phyloP scores from a whole-genome alignment of 2,888 invertebrate genomes.

The Automeris io region DNA sequence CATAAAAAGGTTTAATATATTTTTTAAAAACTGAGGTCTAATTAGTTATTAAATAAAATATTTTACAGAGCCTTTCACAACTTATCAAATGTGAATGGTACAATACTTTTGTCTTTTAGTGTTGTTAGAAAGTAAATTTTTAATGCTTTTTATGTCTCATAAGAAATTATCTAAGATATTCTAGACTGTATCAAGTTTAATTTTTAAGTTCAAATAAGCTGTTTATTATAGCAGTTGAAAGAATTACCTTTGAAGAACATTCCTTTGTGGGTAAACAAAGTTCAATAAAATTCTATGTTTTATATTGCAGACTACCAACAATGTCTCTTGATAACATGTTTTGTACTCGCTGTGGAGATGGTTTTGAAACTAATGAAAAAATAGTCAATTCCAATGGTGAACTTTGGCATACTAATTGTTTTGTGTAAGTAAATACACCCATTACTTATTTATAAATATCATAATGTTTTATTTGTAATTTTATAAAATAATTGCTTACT shows the following conservation, averaged over 20 bases:
- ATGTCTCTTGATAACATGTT: constrained; percentile 96
- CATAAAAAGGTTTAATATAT: too few relatives aligned
- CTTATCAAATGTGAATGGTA: too few relatives aligned
- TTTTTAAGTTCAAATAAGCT: not conserved
- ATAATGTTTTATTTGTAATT: too few relatives aligned
- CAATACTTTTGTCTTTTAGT: too few relatives aligned
- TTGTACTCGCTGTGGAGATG: constrained; percentile 96
- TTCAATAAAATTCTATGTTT: not conserved
- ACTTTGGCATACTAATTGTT: constrained; percentile 99
- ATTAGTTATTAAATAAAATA: not conserved
- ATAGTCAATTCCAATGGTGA: constrained; percentile 99
- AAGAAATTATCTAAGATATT: not conserved
- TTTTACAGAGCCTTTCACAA: not conserved
- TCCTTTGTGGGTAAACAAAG: not conserved
- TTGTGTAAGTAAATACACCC: constrained; percentile 87
- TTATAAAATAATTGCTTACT: too few relatives aligned
- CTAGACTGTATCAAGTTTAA: not conserved
- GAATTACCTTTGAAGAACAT: not conserved
- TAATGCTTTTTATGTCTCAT: too few relatives aligned
- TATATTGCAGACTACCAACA: constrained; percentile 53
- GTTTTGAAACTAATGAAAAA: constrained; percentile 97
- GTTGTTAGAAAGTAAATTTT: too few relatives aligned
- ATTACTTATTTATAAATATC: too few relatives aligned
- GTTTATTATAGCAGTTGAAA: not conserved
- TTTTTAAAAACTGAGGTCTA: too few relatives aligned